Conservation (phyloP, 2,888 invertebrate species). For the Capitulum mitella region DNA sequence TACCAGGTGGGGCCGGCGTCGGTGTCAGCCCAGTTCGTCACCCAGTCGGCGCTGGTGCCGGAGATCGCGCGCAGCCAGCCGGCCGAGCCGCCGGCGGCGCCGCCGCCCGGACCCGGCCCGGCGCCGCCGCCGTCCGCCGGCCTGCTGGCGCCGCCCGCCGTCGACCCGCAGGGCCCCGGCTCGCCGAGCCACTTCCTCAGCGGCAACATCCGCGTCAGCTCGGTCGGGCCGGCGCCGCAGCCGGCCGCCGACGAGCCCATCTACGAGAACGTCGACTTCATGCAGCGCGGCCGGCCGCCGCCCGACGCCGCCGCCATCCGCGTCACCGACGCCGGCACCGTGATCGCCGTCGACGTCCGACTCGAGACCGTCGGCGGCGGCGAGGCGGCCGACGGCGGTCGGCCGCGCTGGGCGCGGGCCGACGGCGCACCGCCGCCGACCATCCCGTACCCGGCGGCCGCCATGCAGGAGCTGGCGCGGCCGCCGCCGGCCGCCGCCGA, state of each 20-base stretch:
- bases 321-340: not conserved
- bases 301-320: not conserved
- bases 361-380: too few relatives aligned
- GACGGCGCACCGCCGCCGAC: not conserved
- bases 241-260: constrained; percentile 56
- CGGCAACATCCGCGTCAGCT: constrained; percentile 17
- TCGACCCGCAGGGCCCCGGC: constrained; percentile 19
- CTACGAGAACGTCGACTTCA: constrained; percentile 69
- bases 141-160: not conserved
- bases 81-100: constrained; percentile 1
- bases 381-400: not conserved
- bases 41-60: not conserved
- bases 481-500: not conserved
- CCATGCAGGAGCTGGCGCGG: not conserved
- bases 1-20: not conserved
- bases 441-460: constrained; percentile 8
- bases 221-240: not conserved
- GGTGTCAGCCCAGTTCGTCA: constrained; percentile 3
- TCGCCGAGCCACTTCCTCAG: constrained; percentile 12
- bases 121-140: not conserved
- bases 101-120: not conserved
- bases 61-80: constrained; percentile 18
- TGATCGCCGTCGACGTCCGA: not conserved
- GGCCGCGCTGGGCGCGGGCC: constrained; percentile 1
- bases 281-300: not conserved